Evolutionary conservation across 1,140 invertebrate species (phyloP), one percentile per base, ranked within the genome.

Genomic region (Drosophila rhopaloa): DNA sequence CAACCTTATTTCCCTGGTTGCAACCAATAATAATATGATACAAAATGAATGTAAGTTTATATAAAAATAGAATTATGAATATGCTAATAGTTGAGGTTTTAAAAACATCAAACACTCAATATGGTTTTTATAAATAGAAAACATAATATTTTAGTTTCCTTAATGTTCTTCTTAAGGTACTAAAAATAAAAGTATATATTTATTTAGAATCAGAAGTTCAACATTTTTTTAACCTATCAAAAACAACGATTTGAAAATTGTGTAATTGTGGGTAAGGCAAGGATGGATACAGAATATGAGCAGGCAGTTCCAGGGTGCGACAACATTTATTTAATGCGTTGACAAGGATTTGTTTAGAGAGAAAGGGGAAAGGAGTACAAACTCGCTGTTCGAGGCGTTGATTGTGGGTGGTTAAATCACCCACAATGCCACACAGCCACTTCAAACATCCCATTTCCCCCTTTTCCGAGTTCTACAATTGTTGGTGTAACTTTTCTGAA

Each of bases 301-400:
- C 72, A 56, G 38, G 35, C 6, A 13, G 14, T 53, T 16, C 19
- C 7, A 32, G 40, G 47, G 16, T 44, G 57, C 11, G 41, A 29
- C 54, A 65, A 76, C 79, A 78, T 62, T 81, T 78, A 78, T 65
- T 78, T 65, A 70, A 78, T 50, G 62, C 62, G 80, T 40, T 53
- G 63, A 82, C 80, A 83, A 83, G 76, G 67, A 70, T 38, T 41
- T 16, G 8, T 56, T 32, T 13, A 6, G 10, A 48, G 2, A 11
- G n/a, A 13, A 35, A 0, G 8, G 37, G 24, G 47, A 19, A 47
- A 32, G 2, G 3, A 10, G 44, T 29, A 4, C 24, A 13, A n/a
- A 5, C 29, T 29, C 4, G 40, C 40, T 40, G 50, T 37, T 37
- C 3, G 27, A 19, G 67, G 65, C 51, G 67, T 71, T 71, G 43